Evolutionary conservation across 2,797 vertebrate species (phyloP), one percentile per base, ranked within the genome.

Genomic region (Crocidura indochinensis): DNA sequence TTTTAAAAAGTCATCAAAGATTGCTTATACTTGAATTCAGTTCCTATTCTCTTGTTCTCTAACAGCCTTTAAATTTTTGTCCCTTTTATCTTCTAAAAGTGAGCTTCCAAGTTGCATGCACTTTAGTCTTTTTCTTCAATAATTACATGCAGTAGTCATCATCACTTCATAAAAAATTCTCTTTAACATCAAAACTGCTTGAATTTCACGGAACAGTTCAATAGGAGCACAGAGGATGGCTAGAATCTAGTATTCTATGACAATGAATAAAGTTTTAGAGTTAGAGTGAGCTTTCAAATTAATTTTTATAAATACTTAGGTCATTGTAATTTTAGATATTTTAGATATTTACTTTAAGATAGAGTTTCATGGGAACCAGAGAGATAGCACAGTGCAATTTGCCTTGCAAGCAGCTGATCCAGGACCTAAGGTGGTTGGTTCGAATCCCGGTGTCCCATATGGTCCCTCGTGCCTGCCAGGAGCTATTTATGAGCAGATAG

Each of bases 301-400:
- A 69, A 49, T 73, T 91, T 79, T 60, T 44, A 84, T 4, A 83
- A 82, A 53, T 38, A 71, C 53, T 74, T 78, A 78, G 7, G 44
- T 83, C 24, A 6, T 49, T 49, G 38, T 38, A 38, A 38, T 38
- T 38, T 38, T 38, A 38, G 38, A n/a, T 49, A 62, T 44, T 92
- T 75, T 2, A 10, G 17, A 22, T 91, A 56, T 72, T 74, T 65
- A 27, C 19, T 89, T 76, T 73, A 76, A 65, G 8, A 56, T 67
- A 4, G 19, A 77, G 31, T 88, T 26, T 77, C 38, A 38, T 91
- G 9, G 10, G 17, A 94, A 85, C n/a, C n/a, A n/a, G n/a, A n/a
- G n/a, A n/a, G n/a, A n/a, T n/a, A n/a, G n/a, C n/a, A n/a, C n/a
- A n/a, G n/a, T n/a, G n/a, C n/a, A n/a, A n/a, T n/a, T n/a, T n/a